Percentiles rank a stretch among this genome's conserved stretches.
These are phyloP conservation scores for Oceanodroma tethys DNA, from an alignment of 2,113 vertebrate genomes.

Conservation along the genomic window DNA sequence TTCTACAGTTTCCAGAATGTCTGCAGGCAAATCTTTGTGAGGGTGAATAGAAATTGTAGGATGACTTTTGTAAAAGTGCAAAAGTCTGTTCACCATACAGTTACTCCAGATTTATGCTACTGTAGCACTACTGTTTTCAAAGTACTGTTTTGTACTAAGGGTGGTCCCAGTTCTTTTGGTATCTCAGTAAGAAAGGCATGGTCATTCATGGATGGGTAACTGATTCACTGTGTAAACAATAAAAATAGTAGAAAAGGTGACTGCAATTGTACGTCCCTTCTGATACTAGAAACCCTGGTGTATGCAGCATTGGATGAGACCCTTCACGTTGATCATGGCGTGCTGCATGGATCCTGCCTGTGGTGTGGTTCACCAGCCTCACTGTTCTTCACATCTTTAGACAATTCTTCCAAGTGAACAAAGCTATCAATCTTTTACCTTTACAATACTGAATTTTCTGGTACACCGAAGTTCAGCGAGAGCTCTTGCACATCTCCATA, in stretches of 20 bases:
- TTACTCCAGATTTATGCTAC: background rate
- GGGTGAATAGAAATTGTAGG: background rate
- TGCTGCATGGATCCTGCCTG: background rate
- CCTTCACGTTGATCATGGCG: fast-evolving
- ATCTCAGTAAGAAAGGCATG: background rate
- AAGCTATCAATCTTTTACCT: background rate
- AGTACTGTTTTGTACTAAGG: background rate
- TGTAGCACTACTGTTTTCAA: background rate
- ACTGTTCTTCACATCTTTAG: background rate
- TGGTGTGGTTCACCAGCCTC: background rate
- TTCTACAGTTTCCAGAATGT: background rate
- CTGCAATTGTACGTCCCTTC: background rate
- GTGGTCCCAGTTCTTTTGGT: background rate
- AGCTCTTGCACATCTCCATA: background rate
- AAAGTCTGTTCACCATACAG: background rate
- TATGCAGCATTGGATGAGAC: background rate
- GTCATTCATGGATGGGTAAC: background rate
- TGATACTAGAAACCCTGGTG: background rate
- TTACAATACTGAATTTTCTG: background rate
- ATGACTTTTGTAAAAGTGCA: background rate
- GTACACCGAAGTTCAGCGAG: background rate
- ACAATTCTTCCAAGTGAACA: background rate
- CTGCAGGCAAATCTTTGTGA: background rate
- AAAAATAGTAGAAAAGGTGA: background rate
- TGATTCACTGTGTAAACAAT: background rate